Conservation (phyloP, 2,888 invertebrate genomes). For the Cephus pygmeus region DNA sequence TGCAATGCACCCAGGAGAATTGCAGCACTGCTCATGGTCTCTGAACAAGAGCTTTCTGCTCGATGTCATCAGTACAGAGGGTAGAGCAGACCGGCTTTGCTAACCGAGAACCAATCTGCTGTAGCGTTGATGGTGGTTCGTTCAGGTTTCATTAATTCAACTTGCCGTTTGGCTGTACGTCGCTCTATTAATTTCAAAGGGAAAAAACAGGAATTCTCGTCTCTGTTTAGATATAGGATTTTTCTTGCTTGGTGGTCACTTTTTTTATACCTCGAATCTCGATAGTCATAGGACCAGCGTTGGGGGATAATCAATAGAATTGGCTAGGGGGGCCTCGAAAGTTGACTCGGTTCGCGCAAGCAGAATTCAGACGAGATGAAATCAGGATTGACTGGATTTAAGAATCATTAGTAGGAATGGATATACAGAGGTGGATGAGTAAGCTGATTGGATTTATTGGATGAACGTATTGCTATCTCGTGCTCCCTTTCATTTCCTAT, state of each 20-base stretch:
- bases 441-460: constrained; percentile 60
- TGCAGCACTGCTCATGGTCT: constrained; percentile 25
- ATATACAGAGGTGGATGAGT: constrained; percentile 48
- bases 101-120: background rate
- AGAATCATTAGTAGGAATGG: constrained; percentile 48
- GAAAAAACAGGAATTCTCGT: background rate
- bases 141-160: background rate
- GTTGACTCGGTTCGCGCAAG: background rate
- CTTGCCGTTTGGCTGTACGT: background rate
- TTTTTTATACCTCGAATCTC: background rate
- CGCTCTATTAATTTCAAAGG: background rate
- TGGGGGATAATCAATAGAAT: background rate
- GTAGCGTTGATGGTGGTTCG: background rate
- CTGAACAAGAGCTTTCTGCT: constrained; percentile 31
- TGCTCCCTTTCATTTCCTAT: constrained; percentile 21
- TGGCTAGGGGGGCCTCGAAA: too few relatives aligned
- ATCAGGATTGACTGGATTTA: constrained; percentile 41
- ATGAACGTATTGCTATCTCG: constrained; percentile 45
- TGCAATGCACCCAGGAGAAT: constrained; percentile 20
- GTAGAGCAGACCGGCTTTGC: background rate
- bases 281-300: too few relatives aligned
- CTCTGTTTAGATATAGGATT: background rate
- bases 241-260: background rate
- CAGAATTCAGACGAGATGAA: constrained; percentile 10
- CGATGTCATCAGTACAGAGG: constrained; percentile 25